Conservation (phyloP, 2,113 vertebrate genomes). For the mouse (Mus musculus) region DNA sequence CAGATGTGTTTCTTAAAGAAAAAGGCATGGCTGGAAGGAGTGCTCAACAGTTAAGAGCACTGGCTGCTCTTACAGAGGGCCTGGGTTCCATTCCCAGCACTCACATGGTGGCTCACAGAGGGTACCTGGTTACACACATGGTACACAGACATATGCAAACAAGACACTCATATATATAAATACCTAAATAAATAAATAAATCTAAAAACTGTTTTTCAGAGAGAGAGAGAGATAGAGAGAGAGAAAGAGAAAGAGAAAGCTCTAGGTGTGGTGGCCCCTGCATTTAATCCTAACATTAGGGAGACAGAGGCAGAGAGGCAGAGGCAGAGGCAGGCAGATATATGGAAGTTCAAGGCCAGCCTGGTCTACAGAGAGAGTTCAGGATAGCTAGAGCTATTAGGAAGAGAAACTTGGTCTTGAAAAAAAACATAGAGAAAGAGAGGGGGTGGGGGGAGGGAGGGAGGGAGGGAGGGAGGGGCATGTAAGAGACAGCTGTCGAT, state of each 20-base stretch:
- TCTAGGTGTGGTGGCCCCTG: not conserved
- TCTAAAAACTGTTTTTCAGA: not conserved
- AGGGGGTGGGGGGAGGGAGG: no score
- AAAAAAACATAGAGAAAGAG: not conserved
- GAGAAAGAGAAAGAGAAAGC: not conserved
- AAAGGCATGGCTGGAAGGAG: not conserved
- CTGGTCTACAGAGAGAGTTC: not conserved
- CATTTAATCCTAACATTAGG: not conserved
- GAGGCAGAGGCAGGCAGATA: not conserved
- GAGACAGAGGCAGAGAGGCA: not conserved
- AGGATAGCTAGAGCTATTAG: not conserved
- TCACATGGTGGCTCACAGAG: not conserved
- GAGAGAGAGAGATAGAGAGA: not conserved
- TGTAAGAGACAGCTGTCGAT: not conserved
- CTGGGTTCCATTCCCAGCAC: not conserved
- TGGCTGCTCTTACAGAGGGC: not conserved
- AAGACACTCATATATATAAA: not conserved
- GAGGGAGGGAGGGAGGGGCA: no score
- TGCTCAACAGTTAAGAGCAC: not conserved
- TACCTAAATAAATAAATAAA: not conserved
- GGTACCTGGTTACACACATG: not conserved
- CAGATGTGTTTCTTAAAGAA: not conserved
- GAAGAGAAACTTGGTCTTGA: not conserved
- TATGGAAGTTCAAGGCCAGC: not conserved
- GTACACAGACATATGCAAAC: not conserved